Conservation (phyloP, 2,888 invertebrate genomes). For the Pyrrhia umbra region DNA sequence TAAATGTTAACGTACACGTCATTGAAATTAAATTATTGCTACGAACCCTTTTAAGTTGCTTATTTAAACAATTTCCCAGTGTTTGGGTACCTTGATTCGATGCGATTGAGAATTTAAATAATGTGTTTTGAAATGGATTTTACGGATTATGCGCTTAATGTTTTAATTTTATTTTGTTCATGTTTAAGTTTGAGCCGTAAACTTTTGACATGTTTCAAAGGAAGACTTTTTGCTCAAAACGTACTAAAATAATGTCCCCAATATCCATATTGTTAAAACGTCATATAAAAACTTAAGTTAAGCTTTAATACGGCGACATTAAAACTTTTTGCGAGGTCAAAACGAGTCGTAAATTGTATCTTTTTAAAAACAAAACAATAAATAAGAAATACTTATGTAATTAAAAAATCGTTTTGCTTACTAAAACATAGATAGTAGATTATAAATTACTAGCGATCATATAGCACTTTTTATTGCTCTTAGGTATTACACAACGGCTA, state of each 20-base stretch:
- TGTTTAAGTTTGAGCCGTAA: not conserved
- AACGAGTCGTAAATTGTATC: constrained; percentile 30
- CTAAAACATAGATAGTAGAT: constrained; percentile 38
- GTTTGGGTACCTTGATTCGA: constrained; percentile 8
- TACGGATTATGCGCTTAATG: constrained; percentile 16
- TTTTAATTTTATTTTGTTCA: constrained; percentile 25
- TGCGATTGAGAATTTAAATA: constrained; percentile 2
- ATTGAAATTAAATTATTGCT: constrained; percentile 20
- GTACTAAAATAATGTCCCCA: not conserved
- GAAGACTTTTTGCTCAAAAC: not conserved
- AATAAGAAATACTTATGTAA: constrained; percentile 52
- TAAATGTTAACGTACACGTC: constrained; percentile 17
- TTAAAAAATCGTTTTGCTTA: constrained; percentile 39
- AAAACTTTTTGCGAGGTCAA: constrained; percentile 34
- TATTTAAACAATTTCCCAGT: constrained; percentile 20
- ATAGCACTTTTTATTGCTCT: constrained; percentile 48
- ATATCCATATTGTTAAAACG: not conserved
- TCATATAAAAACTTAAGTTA: not conserved
- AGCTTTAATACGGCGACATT: constrained; percentile 32
- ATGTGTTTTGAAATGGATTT: constrained; percentile 15
- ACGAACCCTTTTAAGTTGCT: constrained; percentile 2
- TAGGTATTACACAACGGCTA: constrained; percentile 39
- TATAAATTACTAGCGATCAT: constrained; percentile 42
- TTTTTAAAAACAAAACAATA: constrained; percentile 49
- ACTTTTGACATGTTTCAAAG: not conserved